Evolutionary conservation across 2,113 vertebrate species (phyloP), one percentile per base, ranked within the genome.

Genomic region (Theristicus caerulescens): DNA sequence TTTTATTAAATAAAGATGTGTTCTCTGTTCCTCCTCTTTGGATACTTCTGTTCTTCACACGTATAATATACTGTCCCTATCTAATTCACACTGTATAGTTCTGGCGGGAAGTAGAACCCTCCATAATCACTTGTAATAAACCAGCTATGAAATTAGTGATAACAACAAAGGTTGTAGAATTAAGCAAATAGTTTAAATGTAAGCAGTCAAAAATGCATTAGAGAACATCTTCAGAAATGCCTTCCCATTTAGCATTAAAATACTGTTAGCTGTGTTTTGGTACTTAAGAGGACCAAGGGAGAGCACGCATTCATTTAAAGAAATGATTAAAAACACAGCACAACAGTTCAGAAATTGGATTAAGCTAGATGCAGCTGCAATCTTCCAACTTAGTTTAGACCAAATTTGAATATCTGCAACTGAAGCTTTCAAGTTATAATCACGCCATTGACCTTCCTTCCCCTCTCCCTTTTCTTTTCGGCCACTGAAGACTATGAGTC

Each of bases 401-500:
- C 58, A 82, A 66, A 91, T 89, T 34, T 91, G 38, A 96, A 11
- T 96, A 90, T 92, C 59, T 96, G 86, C 55, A 85, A 62, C 70
- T 36, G 54, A 94, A 88, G 91, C 55, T 58, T 95, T 89, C 54
- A 58, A 77, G 49, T 86, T 65, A 87, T 80, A 93, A 88, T 78
- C 74, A 91, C 26, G n/a, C 38, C 74, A 80, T 52, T 95, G 95
- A 94, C 80, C 80, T 59, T 95, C 62, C 51, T 72, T 66, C 42
- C 59, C 54, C 20, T 38, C 54, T 94, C 42, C 70, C 84, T 82
- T 71, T 94, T 77, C 40, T 57, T 90, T 94, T 40, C 77, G 66
- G 82, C 66, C 89, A 94, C 84, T 90, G 74, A 93, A 80, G 91
- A 95, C 86, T 66, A 93, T 10, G 58, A 91, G 76, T 93, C 81